Base-by-base conservation (phyloP, 2,888 invertebrate species). In the Caenorhabditis sp. region DNA sequence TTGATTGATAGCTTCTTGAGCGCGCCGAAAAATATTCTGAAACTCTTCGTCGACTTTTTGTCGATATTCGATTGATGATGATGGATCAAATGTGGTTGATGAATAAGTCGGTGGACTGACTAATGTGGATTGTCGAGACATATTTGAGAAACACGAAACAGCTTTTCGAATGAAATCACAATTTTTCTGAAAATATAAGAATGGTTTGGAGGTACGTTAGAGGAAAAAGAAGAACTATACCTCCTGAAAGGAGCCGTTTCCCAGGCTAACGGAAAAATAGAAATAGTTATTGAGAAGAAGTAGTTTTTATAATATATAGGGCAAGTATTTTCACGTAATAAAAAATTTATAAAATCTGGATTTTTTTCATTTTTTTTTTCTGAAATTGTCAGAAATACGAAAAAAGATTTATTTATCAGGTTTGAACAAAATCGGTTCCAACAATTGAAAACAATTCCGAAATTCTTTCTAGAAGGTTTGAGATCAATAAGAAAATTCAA, bases 1-100 rank as follows among this genome's bases (percentile, higher is more conserved):
- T 14, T 66, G 56, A 36, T 59, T 61, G 59, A 85, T 84, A 0
- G 85, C 84, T 36, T 84, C 81, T 38, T 80, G 77, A 1, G 83
- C 83, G 21, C 63, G 61, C 20, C 62, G 67, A 52, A 78, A 78
- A 8, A 74, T 65, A n/a, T 56, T 61, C 20, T 80, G 70, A 56
- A 80, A 80, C n/a, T 78, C 72, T 20, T 70, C 72, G 54, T 80
- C 78, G 8, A 64, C 74, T 27, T 68, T 70, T 25, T 68, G 25
- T 36, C 57, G 23, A 26, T 56, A 26, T 17, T 23, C 17, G 17
- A 23, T 56, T 8, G 5, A 12, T 23, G 26, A 26, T 4, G 23
- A 26, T 56, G 17, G 26, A 58, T 58, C 49, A 10, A 12, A n/a
- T 3, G 38, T 20, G n/a, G 38, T 58, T 36, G 25, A n/a, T 27